Conservation (phyloP, 2,113 vertebrate genomes). For the Peromyscus leucopus region DNA sequence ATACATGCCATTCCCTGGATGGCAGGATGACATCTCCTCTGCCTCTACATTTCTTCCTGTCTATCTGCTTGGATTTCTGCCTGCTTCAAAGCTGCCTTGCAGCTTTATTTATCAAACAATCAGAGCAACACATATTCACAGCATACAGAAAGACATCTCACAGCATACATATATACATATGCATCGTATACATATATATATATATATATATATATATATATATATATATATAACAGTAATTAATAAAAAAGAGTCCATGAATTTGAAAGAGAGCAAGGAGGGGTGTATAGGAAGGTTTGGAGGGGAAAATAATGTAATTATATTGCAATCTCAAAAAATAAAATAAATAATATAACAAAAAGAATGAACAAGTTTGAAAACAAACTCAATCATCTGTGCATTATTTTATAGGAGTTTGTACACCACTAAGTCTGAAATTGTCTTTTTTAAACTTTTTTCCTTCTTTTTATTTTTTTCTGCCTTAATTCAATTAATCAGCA, state of each 20-base stretch:
- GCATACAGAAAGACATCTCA: too few relatives aligned
- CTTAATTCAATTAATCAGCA: conserved; percentile 62
- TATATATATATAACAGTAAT: too few relatives aligned
- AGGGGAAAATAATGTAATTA: background rate
- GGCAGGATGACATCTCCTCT: too few relatives aligned
- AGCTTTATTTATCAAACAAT: too few relatives aligned
- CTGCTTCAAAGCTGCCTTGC: too few relatives aligned
- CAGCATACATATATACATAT: background rate
- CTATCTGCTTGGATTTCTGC: too few relatives aligned
- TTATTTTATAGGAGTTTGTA: background rate
- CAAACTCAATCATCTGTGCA: background rate
- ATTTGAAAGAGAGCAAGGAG: background rate
- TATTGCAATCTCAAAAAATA: background rate
- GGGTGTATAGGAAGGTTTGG: background rate
- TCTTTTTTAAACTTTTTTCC: too few relatives aligned
- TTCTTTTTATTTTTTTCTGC: background rate
- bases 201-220: background rate
- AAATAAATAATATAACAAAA: background rate
- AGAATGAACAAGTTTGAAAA: background rate
- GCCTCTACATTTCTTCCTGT: too few relatives aligned
- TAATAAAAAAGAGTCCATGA: background rate
- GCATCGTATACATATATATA: too few relatives aligned
- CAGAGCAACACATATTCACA: too few relatives aligned
- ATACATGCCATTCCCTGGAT: too few relatives aligned
- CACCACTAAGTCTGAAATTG: background rate